phyloP scores from a whole-genome alignment of 1,140 invertebrate species.

The Euschistus heros region DNA sequence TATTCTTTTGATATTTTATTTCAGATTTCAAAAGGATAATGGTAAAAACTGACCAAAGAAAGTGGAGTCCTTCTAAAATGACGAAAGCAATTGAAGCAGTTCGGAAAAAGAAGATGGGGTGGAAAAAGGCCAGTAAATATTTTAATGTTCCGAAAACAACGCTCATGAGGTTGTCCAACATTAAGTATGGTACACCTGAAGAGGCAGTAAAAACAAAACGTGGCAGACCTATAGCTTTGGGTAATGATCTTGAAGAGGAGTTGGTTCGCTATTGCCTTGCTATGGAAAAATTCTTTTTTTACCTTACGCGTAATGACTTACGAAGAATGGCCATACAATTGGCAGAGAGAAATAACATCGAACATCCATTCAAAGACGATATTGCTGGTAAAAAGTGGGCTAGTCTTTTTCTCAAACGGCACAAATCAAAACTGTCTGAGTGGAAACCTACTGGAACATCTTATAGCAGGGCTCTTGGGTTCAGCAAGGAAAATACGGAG shows the following conservation, averaged over 20 bases:
- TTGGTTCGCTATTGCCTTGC: background rate
- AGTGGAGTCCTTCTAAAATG: too few relatives aligned
- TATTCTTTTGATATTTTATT: too few relatives aligned
- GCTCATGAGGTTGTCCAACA: too few relatives aligned
- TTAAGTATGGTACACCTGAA: too few relatives aligned
- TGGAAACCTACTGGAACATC: background rate
- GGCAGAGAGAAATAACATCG: background rate
- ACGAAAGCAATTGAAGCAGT: too few relatives aligned
- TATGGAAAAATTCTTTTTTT: background rate
- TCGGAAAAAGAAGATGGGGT: too few relatives aligned
- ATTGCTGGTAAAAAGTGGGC: background rate
- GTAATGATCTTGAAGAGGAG: background rate
- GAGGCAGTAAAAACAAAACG: too few relatives aligned
- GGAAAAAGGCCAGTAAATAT: too few relatives aligned
- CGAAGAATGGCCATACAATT: background rate
- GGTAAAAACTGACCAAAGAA: too few relatives aligned
- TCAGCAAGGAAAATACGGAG: background rate
- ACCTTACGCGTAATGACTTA: background rate
- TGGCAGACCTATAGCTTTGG: too few relatives aligned
- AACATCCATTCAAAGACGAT: background rate
- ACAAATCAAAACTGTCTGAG: background rate
- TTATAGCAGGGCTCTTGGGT: background rate
- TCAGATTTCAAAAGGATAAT: too few relatives aligned
- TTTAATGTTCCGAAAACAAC: too few relatives aligned
- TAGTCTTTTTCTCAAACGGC: slow-evolving; percentile 18